Evolutionary conservation across 2,888 invertebrate genomes (phyloP).

Genomic region (Aspidiotus rigidus): DNA sequence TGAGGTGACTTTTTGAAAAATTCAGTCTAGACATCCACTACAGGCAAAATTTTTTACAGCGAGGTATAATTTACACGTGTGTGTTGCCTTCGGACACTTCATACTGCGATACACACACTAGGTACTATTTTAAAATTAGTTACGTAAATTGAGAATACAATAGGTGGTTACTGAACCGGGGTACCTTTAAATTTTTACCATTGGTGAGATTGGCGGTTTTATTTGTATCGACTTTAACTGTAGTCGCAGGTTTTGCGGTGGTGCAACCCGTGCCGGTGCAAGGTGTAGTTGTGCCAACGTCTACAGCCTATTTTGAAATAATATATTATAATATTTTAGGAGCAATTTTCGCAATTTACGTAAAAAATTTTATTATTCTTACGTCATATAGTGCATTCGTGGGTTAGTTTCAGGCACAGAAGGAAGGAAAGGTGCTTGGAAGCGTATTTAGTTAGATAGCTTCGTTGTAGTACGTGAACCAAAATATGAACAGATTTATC

Average conservation of each 20-base stretch:
- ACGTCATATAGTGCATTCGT: background rate
- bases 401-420: too few relatives aligned
- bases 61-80: too few relatives aligned
- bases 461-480: too few relatives aligned
- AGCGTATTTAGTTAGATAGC: too few relatives aligned
- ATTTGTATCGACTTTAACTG: slow-evolving; percentile 26
- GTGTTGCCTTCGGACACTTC: too few relatives aligned
- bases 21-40: too few relatives aligned
- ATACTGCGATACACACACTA: too few relatives aligned
- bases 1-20: too few relatives aligned
- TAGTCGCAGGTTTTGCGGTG: slow-evolving; percentile 12
- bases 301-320: slow-evolving; percentile 23
- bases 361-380: slow-evolving; percentile 1
- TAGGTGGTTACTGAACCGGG: background rate
- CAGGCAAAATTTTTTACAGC: too few relatives aligned
- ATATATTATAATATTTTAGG: background rate
- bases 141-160: slow-evolving; percentile 15
- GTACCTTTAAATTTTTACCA: slow-evolving; percentile 28
- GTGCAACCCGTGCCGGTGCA: slow-evolving; percentile 4
- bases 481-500: too few relatives aligned
- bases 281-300: slow-evolving; percentile 11
- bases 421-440: too few relatives aligned
- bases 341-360: slow-evolving; percentile 6
- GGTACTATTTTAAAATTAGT: background rate
- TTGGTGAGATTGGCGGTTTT: slow-evolving; percentile 28